These are phyloP conservation scores for Cichlasoma orientale DNA, from an alignment of 2,797 vertebrate species.

Conservation along the genomic window DNA sequence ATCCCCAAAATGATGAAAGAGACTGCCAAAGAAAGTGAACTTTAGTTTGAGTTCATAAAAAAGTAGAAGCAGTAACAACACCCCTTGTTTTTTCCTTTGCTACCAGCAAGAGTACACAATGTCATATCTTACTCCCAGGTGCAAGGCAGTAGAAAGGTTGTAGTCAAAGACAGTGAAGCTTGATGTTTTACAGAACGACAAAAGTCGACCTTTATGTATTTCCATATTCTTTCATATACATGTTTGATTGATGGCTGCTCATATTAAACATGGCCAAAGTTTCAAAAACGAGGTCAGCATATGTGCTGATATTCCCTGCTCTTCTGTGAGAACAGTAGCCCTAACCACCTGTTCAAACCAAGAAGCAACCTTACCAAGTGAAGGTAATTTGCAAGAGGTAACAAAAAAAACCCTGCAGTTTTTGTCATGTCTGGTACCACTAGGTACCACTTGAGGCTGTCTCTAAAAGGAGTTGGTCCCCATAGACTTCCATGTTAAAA, in stretches of 20 bases:
- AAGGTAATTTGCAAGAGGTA: no score
- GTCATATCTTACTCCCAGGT: background rate
- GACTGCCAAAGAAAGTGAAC: background rate
- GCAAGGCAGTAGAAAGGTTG: background rate
- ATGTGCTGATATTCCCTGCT: no score
- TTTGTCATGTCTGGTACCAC: no score
- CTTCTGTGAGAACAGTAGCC: background rate
- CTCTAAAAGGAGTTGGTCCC: background rate
- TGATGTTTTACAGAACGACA: background rate
- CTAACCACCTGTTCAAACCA: background rate
- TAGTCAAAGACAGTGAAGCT: fast-evolving
- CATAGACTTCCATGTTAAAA: background rate
- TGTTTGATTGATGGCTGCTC: background rate
- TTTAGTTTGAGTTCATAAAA: background rate
- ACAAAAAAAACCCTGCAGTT: background rate
- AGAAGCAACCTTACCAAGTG: no score
- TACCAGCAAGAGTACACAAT: background rate
- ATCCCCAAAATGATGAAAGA: background rate
- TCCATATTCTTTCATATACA: background rate
- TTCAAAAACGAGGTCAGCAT: background rate
- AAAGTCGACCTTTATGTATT: no score
- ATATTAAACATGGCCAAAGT: background rate
- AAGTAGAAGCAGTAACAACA: background rate
- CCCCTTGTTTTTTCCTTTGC: background rate
- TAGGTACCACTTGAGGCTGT: background rate